Conservation (phyloP, 1,140 invertebrate genomes). For the Telenomus remus region DNA sequence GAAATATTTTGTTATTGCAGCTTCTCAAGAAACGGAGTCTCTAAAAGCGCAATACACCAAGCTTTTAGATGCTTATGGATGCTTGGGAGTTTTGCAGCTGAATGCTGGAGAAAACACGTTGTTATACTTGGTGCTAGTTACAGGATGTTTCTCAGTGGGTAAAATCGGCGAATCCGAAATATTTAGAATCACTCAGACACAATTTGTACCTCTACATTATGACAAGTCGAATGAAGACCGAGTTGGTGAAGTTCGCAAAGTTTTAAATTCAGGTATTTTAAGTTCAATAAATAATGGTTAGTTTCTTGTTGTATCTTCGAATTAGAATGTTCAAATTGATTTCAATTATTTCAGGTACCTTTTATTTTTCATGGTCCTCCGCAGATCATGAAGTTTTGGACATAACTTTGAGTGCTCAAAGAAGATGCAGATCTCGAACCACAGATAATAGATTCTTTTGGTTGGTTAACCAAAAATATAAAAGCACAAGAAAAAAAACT, state of each 20-base stretch:
- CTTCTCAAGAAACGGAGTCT: slow-evolving; percentile 89
- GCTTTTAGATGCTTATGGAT: slow-evolving; percentile 93
- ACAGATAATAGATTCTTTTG: slow-evolving; percentile 98
- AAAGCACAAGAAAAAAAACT: no score
- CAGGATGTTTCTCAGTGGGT: slow-evolving; percentile 94
- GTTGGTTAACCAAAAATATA: slow-evolving; percentile 75
- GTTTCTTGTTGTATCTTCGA: no score
- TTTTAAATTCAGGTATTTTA: slow-evolving; percentile 93
- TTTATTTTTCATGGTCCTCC: slow-evolving; percentile 93
- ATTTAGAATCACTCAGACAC: slow-evolving; percentile 93
- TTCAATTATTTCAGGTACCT: slow-evolving; percentile 79
- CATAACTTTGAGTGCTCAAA: slow-evolving; percentile 94
- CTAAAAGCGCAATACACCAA: slow-evolving; percentile 91
- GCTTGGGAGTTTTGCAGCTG: slow-evolving; percentile 91
- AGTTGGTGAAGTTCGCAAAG: slow-evolving; percentile 86
- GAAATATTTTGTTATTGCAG: slow-evolving; percentile 66
- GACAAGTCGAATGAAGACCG: slow-evolving; percentile 86
- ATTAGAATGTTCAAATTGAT: no score
- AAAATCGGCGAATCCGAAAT: slow-evolving; percentile 95
- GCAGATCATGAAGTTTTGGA: slow-evolving; percentile 80
- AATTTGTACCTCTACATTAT: slow-evolving; percentile 91
- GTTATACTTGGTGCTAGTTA: slow-evolving; percentile 93
- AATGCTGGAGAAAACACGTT: slow-evolving; percentile 89
- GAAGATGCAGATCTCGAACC: slow-evolving; percentile 83
- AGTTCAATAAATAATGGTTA: no score